Evolutionary conservation across 2,113 vertebrate species (phyloP), one percentile per base, ranked within the genome.

Genomic region (Salvelinus alpinus): DNA sequence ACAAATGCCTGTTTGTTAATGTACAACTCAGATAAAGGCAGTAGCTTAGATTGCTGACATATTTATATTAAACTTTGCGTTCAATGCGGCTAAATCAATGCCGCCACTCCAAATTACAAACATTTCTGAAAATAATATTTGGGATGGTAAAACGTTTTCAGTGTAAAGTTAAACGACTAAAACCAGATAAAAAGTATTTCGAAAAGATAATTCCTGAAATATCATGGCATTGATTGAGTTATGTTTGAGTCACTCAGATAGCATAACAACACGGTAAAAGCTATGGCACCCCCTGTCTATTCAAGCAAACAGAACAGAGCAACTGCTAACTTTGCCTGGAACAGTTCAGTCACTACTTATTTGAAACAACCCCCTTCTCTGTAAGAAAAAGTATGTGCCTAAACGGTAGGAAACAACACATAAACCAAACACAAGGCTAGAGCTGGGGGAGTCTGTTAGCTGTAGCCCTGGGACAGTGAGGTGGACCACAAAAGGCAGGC

Each of bases 401-500:
- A 31, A 34, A 38, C 31, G 4, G 8, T 16, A 68, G 16, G 31
- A 68, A 20, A 68, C 66, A 34, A 34, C 18, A 68, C 18, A 18
- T 38, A 44, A 68, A 44, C 16, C 66, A 68, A 68, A 72, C 34
- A 34, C 54, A 29, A 18, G 54, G 48, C 54, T 14, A 71, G 70
- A 1, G 70, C 51, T 18, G 38, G 34, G 38, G 68, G 11, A 27
- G 64, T 51, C n/a, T 38, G 38, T 75, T 65, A 64, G 74, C 71
- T 29, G 54, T 13, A n/a, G 29, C 31, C 66, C 31, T 20, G 20
- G 68, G 59, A 69, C 5, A 18, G 51, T 1, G 34, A 71, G 76
- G 70, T 71, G 20, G 25, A 60, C 71, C 64, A 66, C 69, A 76
- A 75, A 79, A 72, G 71, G 75, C 44, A 80, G 70, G 77, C 70